A percentile compares a stretch with the other conserved stretches of the same genome.
Evolutionary conservation across 1,140 invertebrate genomes (phyloP).

Genomic region (Solen grandis): DNA sequence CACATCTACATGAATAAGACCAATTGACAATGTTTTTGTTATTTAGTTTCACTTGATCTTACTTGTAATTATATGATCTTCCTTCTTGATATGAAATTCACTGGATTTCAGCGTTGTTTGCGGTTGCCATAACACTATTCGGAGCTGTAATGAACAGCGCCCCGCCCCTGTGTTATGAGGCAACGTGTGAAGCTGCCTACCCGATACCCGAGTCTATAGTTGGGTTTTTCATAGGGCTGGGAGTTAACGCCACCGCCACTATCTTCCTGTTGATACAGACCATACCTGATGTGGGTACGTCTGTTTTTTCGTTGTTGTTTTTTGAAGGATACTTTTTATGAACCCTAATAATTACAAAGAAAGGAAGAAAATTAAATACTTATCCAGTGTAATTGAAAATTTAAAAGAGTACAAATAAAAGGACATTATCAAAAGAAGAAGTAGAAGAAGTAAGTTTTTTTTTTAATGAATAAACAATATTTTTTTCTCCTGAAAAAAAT

Average conservation of each 20-base stretch:
- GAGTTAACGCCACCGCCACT: conserved; percentile 46
- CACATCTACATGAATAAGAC: no score
- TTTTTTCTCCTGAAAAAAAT: background rate
- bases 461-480: background rate
- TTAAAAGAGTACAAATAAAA: background rate
- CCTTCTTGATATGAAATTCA: no score
- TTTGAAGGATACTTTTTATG: background rate
- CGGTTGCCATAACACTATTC: conserved; percentile 1
- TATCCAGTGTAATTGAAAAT: background rate
- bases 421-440: background rate
- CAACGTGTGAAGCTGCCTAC: conserved; percentile 52
- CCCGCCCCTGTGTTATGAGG: conserved; percentile 51
- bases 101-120: conserved; percentile 37
- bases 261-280: conserved; percentile 50
- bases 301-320: background rate
- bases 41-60: no score
- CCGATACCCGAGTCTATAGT: conserved; percentile 52
- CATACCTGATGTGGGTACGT: conserved; percentile 54
- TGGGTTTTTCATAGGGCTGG: conserved; percentile 33
- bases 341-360: background rate
- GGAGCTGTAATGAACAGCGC: conserved; percentile 16
- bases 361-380: background rate
- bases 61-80: no score
- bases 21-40: no score
- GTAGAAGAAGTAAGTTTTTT: background rate